Evolutionary conservation across 2,113 vertebrate species (phyloP).

Genomic region (Dasyprocta punctata): DNA sequence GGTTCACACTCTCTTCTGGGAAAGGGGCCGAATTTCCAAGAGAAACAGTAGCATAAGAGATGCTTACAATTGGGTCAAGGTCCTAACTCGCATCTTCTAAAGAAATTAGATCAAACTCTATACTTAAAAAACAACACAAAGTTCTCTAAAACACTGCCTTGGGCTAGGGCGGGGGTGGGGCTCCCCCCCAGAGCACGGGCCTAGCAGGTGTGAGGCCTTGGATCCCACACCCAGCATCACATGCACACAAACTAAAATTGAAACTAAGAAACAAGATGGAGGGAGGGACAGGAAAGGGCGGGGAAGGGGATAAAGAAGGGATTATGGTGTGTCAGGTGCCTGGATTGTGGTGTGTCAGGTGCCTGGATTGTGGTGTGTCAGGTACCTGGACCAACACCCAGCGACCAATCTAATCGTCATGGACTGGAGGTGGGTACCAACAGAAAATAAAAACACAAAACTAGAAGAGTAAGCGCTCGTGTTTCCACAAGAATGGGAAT

Average conservation of each 20-base stretch:
- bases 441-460: background rate
- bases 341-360: background rate
- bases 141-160: background rate
- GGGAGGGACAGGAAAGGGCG: background rate
- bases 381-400: background rate
- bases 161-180: background rate
- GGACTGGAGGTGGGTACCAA: background rate
- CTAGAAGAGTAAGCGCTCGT: background rate
- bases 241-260: background rate
- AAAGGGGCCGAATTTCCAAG: background rate
- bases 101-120: background rate
- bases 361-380: background rate
- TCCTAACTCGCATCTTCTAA: background rate
- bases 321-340: background rate
- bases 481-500: background rate
- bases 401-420: background rate
- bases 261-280: background rate
- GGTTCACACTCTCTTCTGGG: background rate
- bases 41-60: background rate
- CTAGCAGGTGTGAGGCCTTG: background rate
- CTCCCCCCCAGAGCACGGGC: background rate
- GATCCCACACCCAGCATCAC: background rate
- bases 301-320: background rate
- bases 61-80: background rate
- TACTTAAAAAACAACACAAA: constrained; percentile 28